Evolutionary conservation across 2,797 vertebrate genomes (phyloP).

Genomic region (Schizothorax lantsangensis): DNA sequence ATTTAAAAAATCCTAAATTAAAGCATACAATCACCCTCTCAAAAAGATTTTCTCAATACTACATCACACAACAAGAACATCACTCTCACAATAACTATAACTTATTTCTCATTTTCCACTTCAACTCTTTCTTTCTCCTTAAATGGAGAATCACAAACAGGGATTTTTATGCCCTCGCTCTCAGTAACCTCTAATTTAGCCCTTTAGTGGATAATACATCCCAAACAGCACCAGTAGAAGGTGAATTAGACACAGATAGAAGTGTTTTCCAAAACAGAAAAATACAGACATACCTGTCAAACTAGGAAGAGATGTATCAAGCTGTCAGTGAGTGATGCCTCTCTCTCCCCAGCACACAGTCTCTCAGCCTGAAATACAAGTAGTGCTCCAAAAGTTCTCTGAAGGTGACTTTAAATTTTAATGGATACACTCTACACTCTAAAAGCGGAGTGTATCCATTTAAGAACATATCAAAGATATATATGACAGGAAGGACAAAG

Average conservation of each 20-base stretch:
- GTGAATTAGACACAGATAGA: not conserved
- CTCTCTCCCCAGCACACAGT: conserved; percentile 1
- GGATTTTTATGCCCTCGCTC: not conserved
- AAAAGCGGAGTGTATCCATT: conserved; percentile 28
- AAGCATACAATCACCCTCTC: not conserved
- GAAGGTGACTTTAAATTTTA: conserved; percentile 46
- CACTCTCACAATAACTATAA: not conserved
- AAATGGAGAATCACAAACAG: not conserved
- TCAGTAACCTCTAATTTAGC: not conserved
- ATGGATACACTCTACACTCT: conserved; percentile 33
- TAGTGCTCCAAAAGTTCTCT: conserved; percentile 32
- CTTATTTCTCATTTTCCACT: not conserved
- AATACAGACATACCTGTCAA: conserved; percentile 6
- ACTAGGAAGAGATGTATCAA: not conserved
- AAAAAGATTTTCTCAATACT: not conserved
- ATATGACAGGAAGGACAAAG: conserved; percentile 21
- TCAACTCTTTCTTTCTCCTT: not conserved
- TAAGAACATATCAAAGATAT: conserved; percentile 11
- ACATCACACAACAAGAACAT: not conserved
- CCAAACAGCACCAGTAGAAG: not conserved
- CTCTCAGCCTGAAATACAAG: conserved; percentile 36
- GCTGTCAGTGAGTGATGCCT: conserved; percentile 29
- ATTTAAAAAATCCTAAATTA: too few relatives aligned
- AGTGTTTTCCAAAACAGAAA: not conserved
- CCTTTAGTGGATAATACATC: not conserved